Base-by-base conservation (phyloP, 2,113 vertebrate genomes). In the Ophiodon elongatus region DNA sequence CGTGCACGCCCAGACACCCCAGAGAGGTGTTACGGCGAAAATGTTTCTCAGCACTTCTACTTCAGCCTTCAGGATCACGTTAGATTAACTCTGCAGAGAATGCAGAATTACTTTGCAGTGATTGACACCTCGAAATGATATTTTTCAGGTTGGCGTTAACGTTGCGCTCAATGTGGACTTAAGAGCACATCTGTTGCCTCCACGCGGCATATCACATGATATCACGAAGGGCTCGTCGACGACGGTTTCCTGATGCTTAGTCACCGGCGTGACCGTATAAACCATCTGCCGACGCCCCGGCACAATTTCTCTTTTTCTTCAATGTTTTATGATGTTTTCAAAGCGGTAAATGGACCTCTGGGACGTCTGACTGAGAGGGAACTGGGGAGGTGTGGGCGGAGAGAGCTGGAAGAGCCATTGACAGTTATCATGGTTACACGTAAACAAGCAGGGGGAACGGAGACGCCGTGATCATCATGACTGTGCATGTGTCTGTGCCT, bases 381-480 rank as follows among this genome's bases (percentile, higher is more conserved):
- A 56, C 0, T 14, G 50, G 76, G n/a, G 54, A 66, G 87, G 87
- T 66, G 69, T 54, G 67, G 67, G 35, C 59, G 3, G 19, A 69
- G 25, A 83, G 79, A 87, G 73, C 77, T 81, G 90, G 83, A 90
- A 60, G 69, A 70, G 68, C 43, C 74, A 87, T 63, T 70, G 90
- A 91, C 87, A 83, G 89, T 90, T 88, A 84, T 73, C 85, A 85
- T 89, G 87, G 88, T 72, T 78, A 89, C 90, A 79, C 8, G 60
- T 66, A 87, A 90, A 91, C 83, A 91, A 84, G 85, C 81, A 70
- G 56, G 73, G 45, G 39, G 35, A 82, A 72, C 13, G 25, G 9
- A 57, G 69, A 65, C 64, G 65, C 37, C 29, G 2, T 29, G 35
- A 76, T 79, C 70, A 45, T 27, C 39, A 25, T 72, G 62, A 50